Conservation (phyloP, 1,140 invertebrate genomes). For the Drosophila athabasca region DNA sequence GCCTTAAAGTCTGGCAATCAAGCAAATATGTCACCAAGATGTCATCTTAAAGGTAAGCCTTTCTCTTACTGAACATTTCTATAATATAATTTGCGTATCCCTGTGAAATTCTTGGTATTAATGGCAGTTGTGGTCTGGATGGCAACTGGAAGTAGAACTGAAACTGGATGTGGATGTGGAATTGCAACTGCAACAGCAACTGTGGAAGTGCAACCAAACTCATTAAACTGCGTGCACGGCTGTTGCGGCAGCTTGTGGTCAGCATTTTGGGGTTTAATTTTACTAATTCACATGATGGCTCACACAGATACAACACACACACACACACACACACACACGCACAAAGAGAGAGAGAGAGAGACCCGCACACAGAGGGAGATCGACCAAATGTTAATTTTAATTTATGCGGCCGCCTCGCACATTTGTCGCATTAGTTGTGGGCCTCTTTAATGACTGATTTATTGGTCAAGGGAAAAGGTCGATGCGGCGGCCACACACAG, state of each 20-base stretch:
- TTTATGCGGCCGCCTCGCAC: conserved; percentile 72
- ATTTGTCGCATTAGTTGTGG: conserved; percentile 77
- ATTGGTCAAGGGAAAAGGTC: conserved; percentile 60
- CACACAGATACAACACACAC: conserved; percentile 17
- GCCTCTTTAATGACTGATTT: conserved; percentile 79
- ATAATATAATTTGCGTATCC: too few relatives aligned
- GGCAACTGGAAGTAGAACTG: neutral
- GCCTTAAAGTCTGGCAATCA: too few relatives aligned
- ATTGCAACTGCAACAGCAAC: conserved; percentile 11
- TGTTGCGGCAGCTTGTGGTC: conserved; percentile 75
- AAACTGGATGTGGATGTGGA: conserved; percentile 17
- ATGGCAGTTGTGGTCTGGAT: conserved; percentile 31
- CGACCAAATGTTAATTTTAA: conserved; percentile 77
- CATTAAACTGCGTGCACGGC: conserved; percentile 70
- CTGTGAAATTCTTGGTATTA: conserved; percentile 17
- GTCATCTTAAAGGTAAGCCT: too few relatives aligned
- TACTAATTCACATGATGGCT: conserved; percentile 76
- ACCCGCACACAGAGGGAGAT: conserved; percentile 25
- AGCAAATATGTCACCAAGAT: too few relatives aligned
- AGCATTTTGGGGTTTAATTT: conserved; percentile 74
- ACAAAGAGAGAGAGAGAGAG: neutral
- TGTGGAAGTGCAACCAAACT: conserved; percentile 45
- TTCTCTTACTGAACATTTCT: too few relatives aligned
- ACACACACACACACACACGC: conserved; percentile 6
- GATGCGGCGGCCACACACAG: neutral